Evolutionary conservation across 1,140 invertebrate species (phyloP).

Genomic region (Papilio aristodemus): DNA sequence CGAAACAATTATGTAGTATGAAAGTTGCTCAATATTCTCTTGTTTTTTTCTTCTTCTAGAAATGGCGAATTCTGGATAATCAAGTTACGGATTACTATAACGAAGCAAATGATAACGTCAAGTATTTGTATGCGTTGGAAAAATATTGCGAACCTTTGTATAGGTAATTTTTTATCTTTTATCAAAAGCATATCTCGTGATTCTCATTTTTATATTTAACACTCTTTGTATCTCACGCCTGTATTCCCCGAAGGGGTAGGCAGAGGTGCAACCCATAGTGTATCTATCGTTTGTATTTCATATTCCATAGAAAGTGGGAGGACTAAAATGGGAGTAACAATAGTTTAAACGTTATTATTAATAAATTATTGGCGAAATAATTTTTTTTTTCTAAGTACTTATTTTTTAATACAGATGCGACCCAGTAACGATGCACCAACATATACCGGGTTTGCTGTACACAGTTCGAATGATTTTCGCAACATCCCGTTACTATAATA

Average conservation of each 20-base stretch:
- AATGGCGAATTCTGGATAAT: slow-evolving; percentile 88
- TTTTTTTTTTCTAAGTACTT: slow-evolving; percentile 2
- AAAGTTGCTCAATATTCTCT: too few relatives aligned
- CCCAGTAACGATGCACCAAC: slow-evolving; percentile 85
- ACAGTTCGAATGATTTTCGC: slow-evolving; percentile 90
- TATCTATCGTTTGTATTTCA: too few relatives aligned
- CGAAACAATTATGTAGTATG: too few relatives aligned
- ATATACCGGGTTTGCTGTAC: slow-evolving; percentile 86
- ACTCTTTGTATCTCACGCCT: too few relatives aligned
- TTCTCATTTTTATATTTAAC: too few relatives aligned
- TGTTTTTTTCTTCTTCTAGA: too few relatives aligned
- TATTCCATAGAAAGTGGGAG: too few relatives aligned
- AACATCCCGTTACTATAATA: slow-evolving; percentile 93
- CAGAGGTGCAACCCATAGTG: too few relatives aligned
- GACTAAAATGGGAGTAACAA: too few relatives aligned
- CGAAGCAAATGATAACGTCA: slow-evolving; percentile 93
- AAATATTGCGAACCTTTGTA: slow-evolving; percentile 93
- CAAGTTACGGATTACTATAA: slow-evolving; percentile 88
- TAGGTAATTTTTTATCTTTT: slow-evolving; percentile 63
- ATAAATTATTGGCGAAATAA: not conserved
- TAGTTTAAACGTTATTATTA: too few relatives aligned
- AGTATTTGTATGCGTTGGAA: slow-evolving; percentile 92
- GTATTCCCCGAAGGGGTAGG: too few relatives aligned
- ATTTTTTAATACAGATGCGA: slow-evolving; percentile 75
- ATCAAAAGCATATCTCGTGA: too few relatives aligned